Conservation (phyloP, 1,140 invertebrate genomes). For the Drosophila varians region DNA sequence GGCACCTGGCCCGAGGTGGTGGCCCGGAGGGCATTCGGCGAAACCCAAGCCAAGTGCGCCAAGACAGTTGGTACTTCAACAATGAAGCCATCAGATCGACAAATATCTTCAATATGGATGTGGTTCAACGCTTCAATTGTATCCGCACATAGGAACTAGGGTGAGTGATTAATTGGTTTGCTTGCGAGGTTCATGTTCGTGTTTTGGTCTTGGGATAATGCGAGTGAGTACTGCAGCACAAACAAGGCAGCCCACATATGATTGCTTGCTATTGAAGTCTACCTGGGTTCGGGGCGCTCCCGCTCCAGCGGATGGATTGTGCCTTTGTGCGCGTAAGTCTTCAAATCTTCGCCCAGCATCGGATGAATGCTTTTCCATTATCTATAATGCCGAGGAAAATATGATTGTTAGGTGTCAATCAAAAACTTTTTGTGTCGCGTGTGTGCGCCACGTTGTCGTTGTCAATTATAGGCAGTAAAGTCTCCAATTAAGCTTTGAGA, state of each 20-base stretch:
- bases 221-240: slow-evolving; percentile 31
- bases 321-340: slow-evolving; percentile 47
- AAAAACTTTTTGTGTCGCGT: slow-evolving; percentile 53
- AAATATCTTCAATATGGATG: slow-evolving; percentile 65
- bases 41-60: slow-evolving; percentile 44
- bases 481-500: slow-evolving; percentile 66
- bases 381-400: slow-evolving; percentile 40
- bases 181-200: slow-evolving; percentile 30
- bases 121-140: slow-evolving; percentile 63
- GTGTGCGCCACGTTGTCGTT: slow-evolving; percentile 49
- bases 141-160: slow-evolving; percentile 67
- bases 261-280: slow-evolving; percentile 22
- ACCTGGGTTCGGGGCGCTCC: slow-evolving; percentile 31
- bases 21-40: slow-evolving; percentile 32
- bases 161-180: slow-evolving; percentile 71
- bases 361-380: slow-evolving; percentile 56
- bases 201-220: slow-evolving; percentile 52
- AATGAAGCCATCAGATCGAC: slow-evolving; percentile 75
- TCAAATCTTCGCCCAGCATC: slow-evolving; percentile 34
- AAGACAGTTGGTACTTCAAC: slow-evolving; percentile 50
- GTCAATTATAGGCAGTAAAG: slow-evolving; percentile 72
- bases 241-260: slow-evolving; percentile 58
- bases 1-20: slow-evolving; percentile 48
- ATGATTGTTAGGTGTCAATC: slow-evolving; percentile 74
- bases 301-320: slow-evolving; percentile 49